Evolutionary conservation across 2,113 vertebrate genomes (phyloP), one percentile per base, ranked within the genome.

Genomic region (Semnornis frantzii): DNA sequence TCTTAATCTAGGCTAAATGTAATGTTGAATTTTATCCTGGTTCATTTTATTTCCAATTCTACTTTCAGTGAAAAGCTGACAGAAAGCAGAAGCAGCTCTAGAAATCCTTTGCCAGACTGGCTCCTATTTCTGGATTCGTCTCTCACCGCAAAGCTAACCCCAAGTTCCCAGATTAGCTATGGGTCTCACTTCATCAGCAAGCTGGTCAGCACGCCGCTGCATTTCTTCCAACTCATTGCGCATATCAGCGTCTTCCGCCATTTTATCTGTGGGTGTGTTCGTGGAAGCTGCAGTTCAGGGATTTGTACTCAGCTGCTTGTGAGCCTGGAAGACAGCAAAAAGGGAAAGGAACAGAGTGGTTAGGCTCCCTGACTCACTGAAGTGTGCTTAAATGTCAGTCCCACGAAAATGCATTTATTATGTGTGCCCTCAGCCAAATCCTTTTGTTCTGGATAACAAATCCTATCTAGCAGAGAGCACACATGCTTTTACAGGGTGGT

Each of bases 151-250:
- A 44, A 5, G 77, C 80, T 69, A 72, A 2, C 27, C 85, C 91
- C 77, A 57, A 4, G 66, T 44, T 72, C 69, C 73, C 70, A 17
- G 37, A 62, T 71, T 50, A 88, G 93, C 65, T 65, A 2, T 75
- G 2, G 13, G 74, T 57, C 92, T 99, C 94, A 99, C 99, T 98
- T 99, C 99, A 95, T 99, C 99, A 2, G 98, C 99, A 82, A 99
- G 98, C 98, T 99, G 99, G 98, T 99, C 99, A 0, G 99, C 99
- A 70, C 99, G 98, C 89, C 99, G 98, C 98, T 99, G 99, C 99
- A 99, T 99, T 96, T 99, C 99, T 92, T 99, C 99, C 97, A 99
- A 97, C 98, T 99, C 99, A 98, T 99, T 99, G 98, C 99, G 99
- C 99, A 99, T 99, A 92, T 99, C 99, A 2, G 98, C 98, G 4